Base-by-base conservation (phyloP, 2,888 invertebrate species). In the Galerucella calmariensis region DNA sequence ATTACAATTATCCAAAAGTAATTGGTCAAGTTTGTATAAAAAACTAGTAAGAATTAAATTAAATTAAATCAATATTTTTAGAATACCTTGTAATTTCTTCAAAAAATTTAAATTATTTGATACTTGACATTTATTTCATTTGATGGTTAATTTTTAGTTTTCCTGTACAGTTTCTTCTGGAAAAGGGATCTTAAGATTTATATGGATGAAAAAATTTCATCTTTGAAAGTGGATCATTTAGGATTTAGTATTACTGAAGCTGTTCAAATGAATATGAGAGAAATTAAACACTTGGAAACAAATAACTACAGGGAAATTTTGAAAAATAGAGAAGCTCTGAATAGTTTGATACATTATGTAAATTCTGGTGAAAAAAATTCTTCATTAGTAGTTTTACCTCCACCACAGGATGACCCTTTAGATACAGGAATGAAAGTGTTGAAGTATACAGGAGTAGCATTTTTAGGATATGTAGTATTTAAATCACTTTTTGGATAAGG, bases 151-250 rank as follows among this genome's bases (percentile, higher is more conserved):
- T 44, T 71, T 66, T 58, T n/a, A 72, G 84, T 86, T 4, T 87
- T 86, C 78, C 75, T 82, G 20, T 86, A 86, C 74, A 83, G 86
- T 1, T 84, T 85, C 9, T 73, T 86, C 46, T 81, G 80, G 62
- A 86, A 86, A 75, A 81, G 85, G n/a, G 87, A 87, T 73, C 79
- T 87, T 41, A 87, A 87, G 77, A 66, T 75, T 8, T 84, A 83
- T 51, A 84, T 86, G 16, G 82, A 84, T 66, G 79, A 84, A 16
- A 79, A 79, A 72, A 65, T 72, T 27, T 69, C 83, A 35, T 56
- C 78, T 20, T 20, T 67, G 12, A 53, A 67, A 51, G 53, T 53
- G 53, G 35, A 51, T n/a, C 6, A 65, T 46, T 16, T 46, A 65
- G 63, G 20, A 27, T 14, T 5, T 16, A 67, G 12, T 24, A 67